A percentile compares a stretch with the other conserved stretches of the same genome.
Evolutionary conservation across 2,888 invertebrate species (phyloP).

Genomic region (Peribatodes rhomboidaria): DNA sequence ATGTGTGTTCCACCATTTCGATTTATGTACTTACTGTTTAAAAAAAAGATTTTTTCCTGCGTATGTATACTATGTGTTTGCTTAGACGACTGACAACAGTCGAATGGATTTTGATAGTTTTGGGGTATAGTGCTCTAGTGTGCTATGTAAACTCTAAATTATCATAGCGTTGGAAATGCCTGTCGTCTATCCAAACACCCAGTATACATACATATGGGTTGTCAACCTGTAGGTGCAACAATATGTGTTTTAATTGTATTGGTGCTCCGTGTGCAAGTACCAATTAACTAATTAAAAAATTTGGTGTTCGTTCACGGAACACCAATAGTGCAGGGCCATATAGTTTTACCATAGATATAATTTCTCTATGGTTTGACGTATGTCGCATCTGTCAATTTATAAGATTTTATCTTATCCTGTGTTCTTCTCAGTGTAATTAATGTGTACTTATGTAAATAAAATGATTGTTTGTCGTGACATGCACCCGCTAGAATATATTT

Average conservation of each 20-base stretch:
- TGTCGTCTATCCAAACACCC: background rate
- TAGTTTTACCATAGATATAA: no score
- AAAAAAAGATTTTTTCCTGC: no score
- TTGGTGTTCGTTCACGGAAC: conserved; percentile 11
- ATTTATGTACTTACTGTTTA: no score
- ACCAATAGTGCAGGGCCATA: conserved; percentile 25
- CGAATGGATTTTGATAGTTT: no score
- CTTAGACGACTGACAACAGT: no score
- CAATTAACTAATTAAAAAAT: background rate
- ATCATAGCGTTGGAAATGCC: background rate
- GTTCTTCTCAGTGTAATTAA: conserved; percentile 38
- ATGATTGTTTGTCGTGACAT: conserved; percentile 44
- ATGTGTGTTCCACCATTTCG: no score
- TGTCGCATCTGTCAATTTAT: conserved; percentile 32
- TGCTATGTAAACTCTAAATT: no score
- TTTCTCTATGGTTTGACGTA: conserved; percentile 19
- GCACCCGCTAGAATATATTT: conserved; percentile 64
- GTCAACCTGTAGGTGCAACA: conserved; percentile 15
- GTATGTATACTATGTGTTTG: no score
- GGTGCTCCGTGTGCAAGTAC: conserved; percentile 23
- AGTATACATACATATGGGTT: conserved; percentile 15
- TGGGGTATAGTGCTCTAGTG: no score
- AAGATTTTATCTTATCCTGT: conserved; percentile 30
- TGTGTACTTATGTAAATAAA: conserved; percentile 47
- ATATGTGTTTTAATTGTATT: conserved; percentile 9